Conservation (phyloP, 2,113 vertebrate genomes). For the Pygoscelis adeliae region DNA sequence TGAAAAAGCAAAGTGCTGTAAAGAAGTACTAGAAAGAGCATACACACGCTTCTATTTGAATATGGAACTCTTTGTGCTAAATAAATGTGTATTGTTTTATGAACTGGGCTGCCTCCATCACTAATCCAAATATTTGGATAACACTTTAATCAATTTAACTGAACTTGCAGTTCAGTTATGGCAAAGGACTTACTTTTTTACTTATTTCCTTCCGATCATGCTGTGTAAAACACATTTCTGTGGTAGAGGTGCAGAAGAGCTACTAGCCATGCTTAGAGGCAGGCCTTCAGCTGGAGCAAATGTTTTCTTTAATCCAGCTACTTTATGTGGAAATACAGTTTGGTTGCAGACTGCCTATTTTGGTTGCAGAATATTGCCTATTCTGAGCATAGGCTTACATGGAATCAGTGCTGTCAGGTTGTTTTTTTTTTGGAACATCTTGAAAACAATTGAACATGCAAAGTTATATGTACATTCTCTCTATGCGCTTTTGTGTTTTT, state of each 20-base stretch:
- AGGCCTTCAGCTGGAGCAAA: neutral
- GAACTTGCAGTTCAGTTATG: neutral
- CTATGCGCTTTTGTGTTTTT: neutral
- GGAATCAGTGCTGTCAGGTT: neutral
- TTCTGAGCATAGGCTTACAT: neutral
- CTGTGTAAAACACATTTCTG: neutral
- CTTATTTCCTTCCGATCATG: neutral
- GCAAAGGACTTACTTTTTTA: neutral
- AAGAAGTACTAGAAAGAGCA: neutral
- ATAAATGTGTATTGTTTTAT: conserved; percentile 43
- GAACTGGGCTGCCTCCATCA: neutral
- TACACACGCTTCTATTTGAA: neutral
- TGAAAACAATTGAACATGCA: neutral
- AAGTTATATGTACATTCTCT: neutral
- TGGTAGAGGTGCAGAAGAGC: neutral
- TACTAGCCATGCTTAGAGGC: neutral
- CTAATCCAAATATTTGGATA: neutral
- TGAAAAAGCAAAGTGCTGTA: neutral
- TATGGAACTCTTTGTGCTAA: neutral
- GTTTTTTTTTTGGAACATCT: neutral
- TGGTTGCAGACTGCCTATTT: neutral
- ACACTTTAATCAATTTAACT: neutral
- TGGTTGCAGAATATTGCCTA: neutral
- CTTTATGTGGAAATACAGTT: neutral
- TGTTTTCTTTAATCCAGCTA: neutral